Evolutionary conservation across 2,113 vertebrate genomes (phyloP).

Genomic region (Lagopus muta): DNA sequence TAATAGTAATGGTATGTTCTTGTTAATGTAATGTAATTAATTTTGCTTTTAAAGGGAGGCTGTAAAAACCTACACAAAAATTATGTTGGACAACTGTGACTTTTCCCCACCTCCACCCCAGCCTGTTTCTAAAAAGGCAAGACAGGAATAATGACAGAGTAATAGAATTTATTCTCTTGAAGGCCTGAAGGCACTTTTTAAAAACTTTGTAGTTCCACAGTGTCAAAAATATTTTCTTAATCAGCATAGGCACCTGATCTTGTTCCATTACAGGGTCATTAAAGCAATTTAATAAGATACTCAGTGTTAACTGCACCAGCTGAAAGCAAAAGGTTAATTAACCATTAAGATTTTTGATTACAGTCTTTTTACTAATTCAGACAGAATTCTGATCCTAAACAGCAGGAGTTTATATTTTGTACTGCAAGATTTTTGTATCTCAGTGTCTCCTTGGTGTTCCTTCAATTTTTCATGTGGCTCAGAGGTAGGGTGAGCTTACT

Average conservation of each 20-base stretch:
- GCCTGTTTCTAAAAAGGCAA: not conserved
- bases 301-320: not conserved
- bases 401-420: not conserved
- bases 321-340: not conserved
- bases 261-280: not conserved
- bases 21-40: not conserved
- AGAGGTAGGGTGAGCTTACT: not conserved
- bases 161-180: not conserved
- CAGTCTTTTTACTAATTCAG: not conserved
- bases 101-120: accelerated
- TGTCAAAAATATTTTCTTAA: not conserved
- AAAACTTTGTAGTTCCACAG: not conserved
- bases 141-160: not conserved
- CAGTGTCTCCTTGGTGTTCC: not conserved
- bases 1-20: not conserved
- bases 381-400: not conserved
- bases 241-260: not conserved
- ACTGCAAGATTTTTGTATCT: not conserved
- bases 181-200: not conserved
- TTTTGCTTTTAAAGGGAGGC: not conserved
- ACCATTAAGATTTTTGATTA: not conserved
- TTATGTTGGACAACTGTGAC: not conserved
- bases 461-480: not conserved
- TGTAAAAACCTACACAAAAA: not conserved
- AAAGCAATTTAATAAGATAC: not conserved